Evolutionary conservation across 2,113 vertebrate genomes (phyloP).

Genomic region (Neodontobutis hainanensis): DNA sequence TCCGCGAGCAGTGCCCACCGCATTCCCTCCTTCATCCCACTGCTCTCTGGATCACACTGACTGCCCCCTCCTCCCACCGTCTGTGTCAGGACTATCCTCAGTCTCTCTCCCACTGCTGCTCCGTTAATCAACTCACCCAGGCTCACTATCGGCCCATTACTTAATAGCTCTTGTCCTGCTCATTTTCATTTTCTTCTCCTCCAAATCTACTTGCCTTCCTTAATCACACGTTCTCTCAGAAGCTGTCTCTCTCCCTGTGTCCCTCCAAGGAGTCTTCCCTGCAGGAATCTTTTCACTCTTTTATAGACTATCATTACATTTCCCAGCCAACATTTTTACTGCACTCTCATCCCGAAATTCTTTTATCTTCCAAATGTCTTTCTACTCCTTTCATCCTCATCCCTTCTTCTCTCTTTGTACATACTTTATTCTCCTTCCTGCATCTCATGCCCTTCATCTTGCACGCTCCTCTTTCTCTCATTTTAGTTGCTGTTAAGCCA

Average conservation of each 20-base stretch:
- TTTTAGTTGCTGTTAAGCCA: not conserved
- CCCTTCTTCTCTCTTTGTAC: not conserved
- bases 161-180: conserved; percentile 35
- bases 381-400: not conserved
- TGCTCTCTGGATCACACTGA: conserved; percentile 30
- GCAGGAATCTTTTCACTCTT: conserved; percentile 21
- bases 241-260: conserved; percentile 3
- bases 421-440: not conserved
- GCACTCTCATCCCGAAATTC: conserved; percentile 4
- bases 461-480: not conserved
- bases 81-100: conserved; percentile 39
- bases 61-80: not conserved
- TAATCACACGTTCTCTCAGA: conserved; percentile 11
- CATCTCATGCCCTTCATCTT: not conserved
- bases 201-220: conserved; percentile 21
- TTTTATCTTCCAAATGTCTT: conserved; percentile 19
- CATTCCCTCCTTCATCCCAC: conserved; percentile 17
- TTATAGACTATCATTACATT: conserved; percentile 27
- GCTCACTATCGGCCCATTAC: conserved; percentile 24
- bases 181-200: conserved; percentile 28
- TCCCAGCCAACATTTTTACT: conserved; percentile 17
- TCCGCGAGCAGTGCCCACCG: conserved; percentile 40
- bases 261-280: conserved; percentile 19
- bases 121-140: conserved; percentile 20
- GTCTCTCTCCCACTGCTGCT: conserved; percentile 16